Evolutionary conservation across 2,888 invertebrate genomes (phyloP).

Genomic region (Keiferia lycopersicella): DNA sequence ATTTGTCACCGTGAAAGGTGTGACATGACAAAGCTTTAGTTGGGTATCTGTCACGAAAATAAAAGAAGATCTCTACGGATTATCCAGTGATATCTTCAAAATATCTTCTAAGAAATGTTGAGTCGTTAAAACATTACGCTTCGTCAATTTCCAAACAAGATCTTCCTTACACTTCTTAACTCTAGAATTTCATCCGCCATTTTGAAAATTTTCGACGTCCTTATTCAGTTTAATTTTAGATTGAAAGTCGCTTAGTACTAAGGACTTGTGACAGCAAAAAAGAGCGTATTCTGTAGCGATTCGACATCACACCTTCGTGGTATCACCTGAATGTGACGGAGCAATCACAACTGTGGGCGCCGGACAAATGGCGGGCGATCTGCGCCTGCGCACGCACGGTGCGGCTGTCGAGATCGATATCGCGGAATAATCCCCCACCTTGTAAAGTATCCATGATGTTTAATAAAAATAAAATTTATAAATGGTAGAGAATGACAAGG

Average conservation of each 20-base stretch:
- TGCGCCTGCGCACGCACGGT: slow-evolving; percentile 38
- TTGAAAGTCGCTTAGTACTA: not conserved
- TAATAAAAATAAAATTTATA: not conserved
- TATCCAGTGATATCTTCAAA: slow-evolving; percentile 28
- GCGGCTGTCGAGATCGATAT: slow-evolving; percentile 56
- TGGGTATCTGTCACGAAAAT: slow-evolving; percentile 19
- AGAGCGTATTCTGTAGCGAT: slow-evolving; percentile 26
- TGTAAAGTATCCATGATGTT: not conserved
- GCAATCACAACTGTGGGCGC: slow-evolving; percentile 62
- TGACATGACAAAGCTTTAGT: slow-evolving; percentile 13
- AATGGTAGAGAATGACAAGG: too few species aligned
- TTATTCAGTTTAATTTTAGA: not conserved
- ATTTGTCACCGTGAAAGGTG: not conserved
- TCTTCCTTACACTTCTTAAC: slow-evolving; percentile 3
- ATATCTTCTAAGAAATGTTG: slow-evolving; percentile 60
- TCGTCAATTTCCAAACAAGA: slow-evolving; percentile 46
- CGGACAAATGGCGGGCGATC: slow-evolving; percentile 54
- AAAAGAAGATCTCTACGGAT: slow-evolving; percentile 21
- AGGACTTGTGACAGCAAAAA: not conserved
- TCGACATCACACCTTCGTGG: slow-evolving; percentile 50
- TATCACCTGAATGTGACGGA: slow-evolving; percentile 48
- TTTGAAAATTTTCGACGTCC: not conserved
- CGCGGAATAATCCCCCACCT: slow-evolving; percentile 54
- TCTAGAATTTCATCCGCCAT: not conserved
- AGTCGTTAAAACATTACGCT: slow-evolving; percentile 66